Evolutionary conservation across 2,888 invertebrate genomes (phyloP).

Genomic region (Brachypterus glaber): DNA sequence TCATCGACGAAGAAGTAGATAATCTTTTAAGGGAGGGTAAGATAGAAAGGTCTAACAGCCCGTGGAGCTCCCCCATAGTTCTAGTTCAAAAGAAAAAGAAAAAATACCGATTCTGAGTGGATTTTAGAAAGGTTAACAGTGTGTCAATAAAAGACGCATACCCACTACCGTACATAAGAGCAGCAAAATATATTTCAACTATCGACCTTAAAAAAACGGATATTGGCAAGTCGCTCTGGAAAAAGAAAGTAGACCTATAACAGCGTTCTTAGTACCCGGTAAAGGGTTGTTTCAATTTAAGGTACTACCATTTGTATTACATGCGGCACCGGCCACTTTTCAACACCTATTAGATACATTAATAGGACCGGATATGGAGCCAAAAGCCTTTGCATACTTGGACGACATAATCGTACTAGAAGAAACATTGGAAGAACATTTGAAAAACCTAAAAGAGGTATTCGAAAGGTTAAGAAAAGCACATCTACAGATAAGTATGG

Average conservation of each 20-base stretch:
- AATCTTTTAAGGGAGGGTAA: no score
- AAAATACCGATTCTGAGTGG: no score
- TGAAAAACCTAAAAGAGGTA: conserved; percentile 10
- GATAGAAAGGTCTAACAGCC: no score
- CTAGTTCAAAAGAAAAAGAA: no score
- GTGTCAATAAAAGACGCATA: no score
- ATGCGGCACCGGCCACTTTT: conserved; percentile 26
- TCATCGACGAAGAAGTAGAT: no score
- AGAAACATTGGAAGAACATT: conserved; percentile 15
- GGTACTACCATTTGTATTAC: conserved; percentile 29
- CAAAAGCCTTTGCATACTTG: conserved; percentile 19
- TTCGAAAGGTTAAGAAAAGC: conserved; percentile 12
- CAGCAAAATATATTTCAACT: no score
- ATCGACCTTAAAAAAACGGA: no score
- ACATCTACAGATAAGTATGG: conserved; percentile 10
- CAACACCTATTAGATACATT: conserved; percentile 25
- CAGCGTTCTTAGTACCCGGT: conserved; percentile 27
- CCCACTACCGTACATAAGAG: no score
- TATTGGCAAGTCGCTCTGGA: conserved; percentile 25
- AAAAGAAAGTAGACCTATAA: conserved; percentile 18
- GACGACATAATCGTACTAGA: conserved; percentile 24
- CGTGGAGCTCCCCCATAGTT: no score
- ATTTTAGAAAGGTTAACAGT: no score
- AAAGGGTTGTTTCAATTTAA: conserved; percentile 26
- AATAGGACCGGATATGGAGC: conserved; percentile 25